phyloP scores from a whole-genome alignment of 37 sponge, comb jelly and placozoan genomes.

The Amphimedon queenslandica region DNA sequence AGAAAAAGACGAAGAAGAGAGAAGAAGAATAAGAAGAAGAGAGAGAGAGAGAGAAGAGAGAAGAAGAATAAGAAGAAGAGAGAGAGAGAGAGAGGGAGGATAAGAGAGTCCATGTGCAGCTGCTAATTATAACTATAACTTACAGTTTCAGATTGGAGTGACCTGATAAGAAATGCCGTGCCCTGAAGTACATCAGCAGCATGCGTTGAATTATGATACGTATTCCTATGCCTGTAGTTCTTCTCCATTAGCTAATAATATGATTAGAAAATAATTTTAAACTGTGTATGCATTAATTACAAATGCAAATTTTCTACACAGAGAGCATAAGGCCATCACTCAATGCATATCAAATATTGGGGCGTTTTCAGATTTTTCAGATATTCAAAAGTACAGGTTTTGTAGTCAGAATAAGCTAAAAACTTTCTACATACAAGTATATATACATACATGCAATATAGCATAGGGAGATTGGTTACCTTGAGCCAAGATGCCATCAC shows the following conservation, averaged over 20 bases:
- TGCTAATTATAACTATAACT: not conserved
- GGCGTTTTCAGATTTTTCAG: too few relatives aligned
- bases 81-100: not conserved
- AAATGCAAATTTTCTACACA: too few relatives aligned
- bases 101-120: constrained; percentile 10
- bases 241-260: constrained; percentile 67
- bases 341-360: too few relatives aligned
- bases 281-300: not conserved
- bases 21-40: not conserved
- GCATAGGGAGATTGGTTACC: constrained; percentile 19
- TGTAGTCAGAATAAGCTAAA: too few relatives aligned
- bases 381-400: not conserved
- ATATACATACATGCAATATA: not conserved
- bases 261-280: not conserved
- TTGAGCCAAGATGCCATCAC: constrained; percentile 52
- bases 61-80: not conserved
- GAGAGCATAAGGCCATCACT: too few relatives aligned
- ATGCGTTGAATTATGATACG: constrained; percentile 94
- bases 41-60: not conserved
- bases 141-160: constrained; percentile 41
- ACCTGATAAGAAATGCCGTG: constrained; percentile 63
- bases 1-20: not conserved
- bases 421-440: not conserved
- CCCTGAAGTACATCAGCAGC: constrained; percentile 92
- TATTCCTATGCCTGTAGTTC: constrained; percentile 49